Conservation (phyloP, 2,888 invertebrate genomes). For the Holacanthella duospinosa region DNA sequence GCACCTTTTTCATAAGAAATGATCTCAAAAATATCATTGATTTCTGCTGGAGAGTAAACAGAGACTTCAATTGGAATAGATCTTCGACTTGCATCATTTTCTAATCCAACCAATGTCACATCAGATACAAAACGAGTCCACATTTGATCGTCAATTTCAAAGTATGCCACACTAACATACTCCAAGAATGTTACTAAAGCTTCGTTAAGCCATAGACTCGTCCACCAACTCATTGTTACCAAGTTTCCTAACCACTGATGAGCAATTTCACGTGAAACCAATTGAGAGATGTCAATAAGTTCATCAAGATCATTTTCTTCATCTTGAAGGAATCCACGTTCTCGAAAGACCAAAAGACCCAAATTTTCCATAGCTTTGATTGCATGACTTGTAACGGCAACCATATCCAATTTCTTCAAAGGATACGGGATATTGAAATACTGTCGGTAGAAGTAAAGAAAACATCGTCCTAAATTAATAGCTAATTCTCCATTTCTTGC, state of each 20-base stretch:
- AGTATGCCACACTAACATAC: background rate
- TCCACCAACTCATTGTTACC: conserved; percentile 8
- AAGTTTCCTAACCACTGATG: conserved; percentile 21
- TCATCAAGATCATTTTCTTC: background rate
- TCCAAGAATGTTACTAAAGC: conserved; percentile 3
- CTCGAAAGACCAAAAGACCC: conserved; percentile 3
- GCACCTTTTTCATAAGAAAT: background rate
- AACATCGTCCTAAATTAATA: background rate
- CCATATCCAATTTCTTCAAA: background rate
- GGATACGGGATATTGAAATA: background rate
- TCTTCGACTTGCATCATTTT: background rate
- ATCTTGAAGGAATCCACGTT: background rate
- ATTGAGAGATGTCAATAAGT: background rate
- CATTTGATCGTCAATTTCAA: background rate
- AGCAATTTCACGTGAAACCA: conserved; percentile 8
- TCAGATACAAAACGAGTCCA: conserved; percentile 3
- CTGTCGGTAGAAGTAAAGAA: background rate
- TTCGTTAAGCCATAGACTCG: background rate
- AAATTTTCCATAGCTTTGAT: background rate
- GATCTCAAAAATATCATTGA: background rate
- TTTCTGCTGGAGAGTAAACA: background rate
- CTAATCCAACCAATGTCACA: background rate
- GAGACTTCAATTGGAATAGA: background rate
- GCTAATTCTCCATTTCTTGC: background rate
- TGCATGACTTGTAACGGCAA: background rate